Percentiles rank a stretch among this genome's conserved stretches.
Evolutionary conservation across 2,888 invertebrate genomes (phyloP).

Genomic region (Heteromyza rotundicornis): DNA sequence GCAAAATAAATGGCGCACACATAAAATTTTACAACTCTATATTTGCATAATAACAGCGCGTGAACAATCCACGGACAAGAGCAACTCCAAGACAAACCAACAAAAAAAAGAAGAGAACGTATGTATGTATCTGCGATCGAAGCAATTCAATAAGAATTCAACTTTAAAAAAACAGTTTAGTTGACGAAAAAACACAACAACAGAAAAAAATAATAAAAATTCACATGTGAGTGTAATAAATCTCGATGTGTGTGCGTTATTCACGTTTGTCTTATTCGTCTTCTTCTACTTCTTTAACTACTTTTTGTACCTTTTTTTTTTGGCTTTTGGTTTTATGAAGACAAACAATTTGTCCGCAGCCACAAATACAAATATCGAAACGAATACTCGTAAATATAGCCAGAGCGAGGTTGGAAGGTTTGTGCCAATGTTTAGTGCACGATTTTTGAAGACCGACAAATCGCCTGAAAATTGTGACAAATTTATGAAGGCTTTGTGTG

Average conservation of each 20-base stretch:
- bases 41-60: constrained; percentile 55
- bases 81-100: constrained; percentile 18
- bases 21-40: constrained; percentile 52
- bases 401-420: too few relatives aligned
- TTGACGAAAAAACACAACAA: not conserved
- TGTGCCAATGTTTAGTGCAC: not conserved
- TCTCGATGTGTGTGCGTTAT: not conserved
- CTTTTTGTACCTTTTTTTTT: not conserved
- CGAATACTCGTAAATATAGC: not conserved
- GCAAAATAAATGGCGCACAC: constrained; percentile 45
- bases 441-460: constrained; percentile 4
- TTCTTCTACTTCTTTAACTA: not conserved
- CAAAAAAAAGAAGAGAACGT: constrained; percentile 10
- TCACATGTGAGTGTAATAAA: constrained; percentile 8
- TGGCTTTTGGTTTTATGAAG: not conserved
- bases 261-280: not conserved
- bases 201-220: not conserved
- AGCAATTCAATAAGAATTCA: constrained; percentile 40
- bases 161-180: constrained; percentile 26
- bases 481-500: constrained; percentile 10
- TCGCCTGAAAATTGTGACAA: constrained; percentile 10
- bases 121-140: too few relatives aligned
- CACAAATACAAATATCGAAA: not conserved
- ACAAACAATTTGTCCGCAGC: not conserved
- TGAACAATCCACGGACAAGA: constrained; percentile 38